Percentiles rank a stretch among this genome's conserved stretches.
Conservation (phyloP, 35 echinoderm and acorn worm species). For the Nesometra sesokonis region DNA sequence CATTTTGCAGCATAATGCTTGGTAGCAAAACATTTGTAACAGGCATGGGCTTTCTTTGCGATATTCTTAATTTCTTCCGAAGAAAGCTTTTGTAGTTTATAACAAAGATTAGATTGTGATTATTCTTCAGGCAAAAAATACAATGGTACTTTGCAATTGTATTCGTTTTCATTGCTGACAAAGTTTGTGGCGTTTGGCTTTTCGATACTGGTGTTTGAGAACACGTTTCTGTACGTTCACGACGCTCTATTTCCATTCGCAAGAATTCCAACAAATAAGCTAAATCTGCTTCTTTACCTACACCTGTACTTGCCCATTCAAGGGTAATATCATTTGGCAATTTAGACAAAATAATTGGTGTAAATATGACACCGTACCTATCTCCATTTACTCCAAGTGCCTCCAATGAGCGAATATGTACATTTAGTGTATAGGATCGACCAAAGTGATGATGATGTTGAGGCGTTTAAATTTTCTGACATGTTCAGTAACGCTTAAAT, state of each 20-base stretch:
- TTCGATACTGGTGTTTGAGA: background rate
- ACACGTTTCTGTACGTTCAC: conserved; percentile 3
- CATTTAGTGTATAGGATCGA: background rate
- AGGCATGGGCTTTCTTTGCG: background rate
- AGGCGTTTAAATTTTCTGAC: background rate
- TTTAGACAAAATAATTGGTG: conserved; percentile 16
- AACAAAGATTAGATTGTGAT: background rate
- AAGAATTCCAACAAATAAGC: background rate
- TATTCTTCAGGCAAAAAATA: background rate
- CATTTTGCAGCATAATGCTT: background rate
- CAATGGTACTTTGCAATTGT: background rate
- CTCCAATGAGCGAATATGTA: conserved; percentile 20
- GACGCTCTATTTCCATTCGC: background rate
- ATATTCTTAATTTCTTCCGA: background rate
- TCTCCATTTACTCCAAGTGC: conserved; percentile 20
- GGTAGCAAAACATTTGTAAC: background rate
- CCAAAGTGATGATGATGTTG: conserved; percentile 2
- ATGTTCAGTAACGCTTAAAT: conserved; percentile 16
- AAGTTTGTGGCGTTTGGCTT: background rate
- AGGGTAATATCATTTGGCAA: background rate
- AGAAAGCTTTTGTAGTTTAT: too few relatives aligned
- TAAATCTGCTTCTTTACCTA: conserved; percentile 6
- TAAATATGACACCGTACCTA: conserved; percentile 18
- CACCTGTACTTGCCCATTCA: background rate
- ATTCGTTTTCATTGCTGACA: background rate